Base-by-base conservation (phyloP, 2,797 vertebrate species). In the Selene dorsalis region DNA sequence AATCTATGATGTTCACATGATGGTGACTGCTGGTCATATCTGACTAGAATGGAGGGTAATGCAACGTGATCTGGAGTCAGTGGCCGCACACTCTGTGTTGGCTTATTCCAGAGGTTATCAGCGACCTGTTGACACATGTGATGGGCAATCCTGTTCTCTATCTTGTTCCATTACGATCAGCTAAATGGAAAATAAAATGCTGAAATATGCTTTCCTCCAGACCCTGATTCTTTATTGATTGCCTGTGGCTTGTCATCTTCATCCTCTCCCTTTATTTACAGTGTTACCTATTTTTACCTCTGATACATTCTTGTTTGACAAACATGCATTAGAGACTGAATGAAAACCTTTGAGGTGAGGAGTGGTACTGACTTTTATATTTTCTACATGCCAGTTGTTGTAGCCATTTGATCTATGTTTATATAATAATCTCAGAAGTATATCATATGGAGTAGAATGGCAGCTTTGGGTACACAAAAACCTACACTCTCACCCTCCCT, bases 101-200 rank as follows among this genome's bases (percentile, higher is more conserved):
- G 24, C 48, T 73, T 77, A 70, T 72, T 82, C 87, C 63, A 90
- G 60, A 75, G 73, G 70, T 85, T 83, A 89, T 83, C 68, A 75
- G 63, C 68, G 69, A 72, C 56, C 70, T 77, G 62, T 57, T 73
- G 73, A 70, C 80, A 43, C 60, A 58, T 84, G 76, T 80, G 56
- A 83, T 76, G 77, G 79, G 79, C 73, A 80, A 62, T 70, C 41
- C 35, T 63, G 22, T 57, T 79, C 35, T 80, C 64, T 75, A 11
- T 53, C 12, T 26, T 77, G 47, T 52, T 83, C 63, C 24, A 80
- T 86, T 82, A 66, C 39, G 45, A 59, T 72, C 30, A 70, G 53
- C 39, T 48, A 63, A 83, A 84, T 61, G 53, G 61, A 83, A 84
- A 71, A 77, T 47, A 52, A 11, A 66, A 53, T 47, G 30, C 72